These are phyloP conservation scores for Keiferia lycopersicella DNA, from an alignment of 2,888 invertebrate genomes.

Conservation along the genomic window DNA sequence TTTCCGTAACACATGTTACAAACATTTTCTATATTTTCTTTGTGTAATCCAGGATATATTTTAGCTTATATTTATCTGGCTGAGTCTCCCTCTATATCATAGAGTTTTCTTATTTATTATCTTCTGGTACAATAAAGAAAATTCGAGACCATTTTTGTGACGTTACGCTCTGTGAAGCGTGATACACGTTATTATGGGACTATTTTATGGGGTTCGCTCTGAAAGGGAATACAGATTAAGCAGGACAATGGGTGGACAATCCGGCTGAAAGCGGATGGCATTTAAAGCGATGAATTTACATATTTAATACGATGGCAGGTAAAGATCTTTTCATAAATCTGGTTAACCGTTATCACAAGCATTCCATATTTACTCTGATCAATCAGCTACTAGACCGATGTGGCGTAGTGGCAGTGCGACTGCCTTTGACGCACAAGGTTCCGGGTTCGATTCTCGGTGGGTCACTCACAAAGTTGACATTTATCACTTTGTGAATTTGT, in stretches of 20 bases:
- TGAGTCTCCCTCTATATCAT: conserved; percentile 1
- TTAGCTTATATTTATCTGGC: neutral
- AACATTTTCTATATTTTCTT: neutral
- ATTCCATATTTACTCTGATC: too few relatives aligned
- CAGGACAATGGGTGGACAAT: neutral
- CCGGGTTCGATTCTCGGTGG: too few relatives aligned
- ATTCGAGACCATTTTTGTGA: conserved; percentile 18
- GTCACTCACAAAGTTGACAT: too few relatives aligned
- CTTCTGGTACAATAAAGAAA: conserved; percentile 8
- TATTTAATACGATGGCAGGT: too few relatives aligned
- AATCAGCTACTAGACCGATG: too few relatives aligned
- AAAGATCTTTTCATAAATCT: too few relatives aligned
- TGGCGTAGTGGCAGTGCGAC: too few relatives aligned
- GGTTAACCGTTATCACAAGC: too few relatives aligned
- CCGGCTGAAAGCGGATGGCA: neutral
- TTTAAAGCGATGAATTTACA: neutral
- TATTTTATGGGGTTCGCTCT: neutral
- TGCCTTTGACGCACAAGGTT: too few relatives aligned
- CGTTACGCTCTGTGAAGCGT: conserved; percentile 15
- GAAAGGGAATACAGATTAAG: conserved; percentile 5
- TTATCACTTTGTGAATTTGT: too few relatives aligned
- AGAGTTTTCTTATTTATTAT: conserved; percentile 15
- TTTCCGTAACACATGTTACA: too few relatives aligned
- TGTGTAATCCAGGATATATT: neutral
- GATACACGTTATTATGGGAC: conserved; percentile 8